Conservation (phyloP, 2,113 vertebrate species). For the Mirounga angustirostris region DNA sequence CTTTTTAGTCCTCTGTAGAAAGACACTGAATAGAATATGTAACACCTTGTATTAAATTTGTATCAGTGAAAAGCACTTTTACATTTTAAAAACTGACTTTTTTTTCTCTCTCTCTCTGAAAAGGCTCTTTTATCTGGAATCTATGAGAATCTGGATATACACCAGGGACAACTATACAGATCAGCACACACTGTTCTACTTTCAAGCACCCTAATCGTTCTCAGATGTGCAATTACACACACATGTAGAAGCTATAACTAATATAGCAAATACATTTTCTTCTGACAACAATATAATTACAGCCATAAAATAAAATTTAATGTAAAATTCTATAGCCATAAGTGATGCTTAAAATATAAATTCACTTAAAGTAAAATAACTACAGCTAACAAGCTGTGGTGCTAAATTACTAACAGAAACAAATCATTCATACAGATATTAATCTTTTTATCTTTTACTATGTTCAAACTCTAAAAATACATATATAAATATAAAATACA, state of each 20-base stretch:
- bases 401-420: constrained; percentile 1
- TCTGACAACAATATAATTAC: constrained; percentile 56
- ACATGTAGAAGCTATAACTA: neutral
- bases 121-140: neutral
- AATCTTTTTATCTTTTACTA: neutral
- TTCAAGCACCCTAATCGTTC: constrained; percentile 68
- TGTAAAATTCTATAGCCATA: neutral
- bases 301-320: constrained; percentile 52
- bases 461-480: neutral
- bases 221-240: constrained; percentile 72
- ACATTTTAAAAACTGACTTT: neutral
- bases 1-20: neutral
- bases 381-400: neutral
- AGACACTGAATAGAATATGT: neutral
- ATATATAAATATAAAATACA: neutral
- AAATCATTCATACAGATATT: neutral
- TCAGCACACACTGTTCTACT: constrained; percentile 28
- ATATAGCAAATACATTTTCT: constrained; percentile 64
- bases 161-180: neutral
- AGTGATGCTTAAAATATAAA: neutral
- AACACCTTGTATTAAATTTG: constrained; percentile 57
- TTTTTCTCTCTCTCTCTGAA: neutral
- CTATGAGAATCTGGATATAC: neutral
- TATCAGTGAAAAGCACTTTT: constrained; percentile 60
- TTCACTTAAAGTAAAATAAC: constrained; percentile 70